Evolutionary conservation across 2,113 vertebrate genomes (phyloP).

Genomic region (Vimba vimba): DNA sequence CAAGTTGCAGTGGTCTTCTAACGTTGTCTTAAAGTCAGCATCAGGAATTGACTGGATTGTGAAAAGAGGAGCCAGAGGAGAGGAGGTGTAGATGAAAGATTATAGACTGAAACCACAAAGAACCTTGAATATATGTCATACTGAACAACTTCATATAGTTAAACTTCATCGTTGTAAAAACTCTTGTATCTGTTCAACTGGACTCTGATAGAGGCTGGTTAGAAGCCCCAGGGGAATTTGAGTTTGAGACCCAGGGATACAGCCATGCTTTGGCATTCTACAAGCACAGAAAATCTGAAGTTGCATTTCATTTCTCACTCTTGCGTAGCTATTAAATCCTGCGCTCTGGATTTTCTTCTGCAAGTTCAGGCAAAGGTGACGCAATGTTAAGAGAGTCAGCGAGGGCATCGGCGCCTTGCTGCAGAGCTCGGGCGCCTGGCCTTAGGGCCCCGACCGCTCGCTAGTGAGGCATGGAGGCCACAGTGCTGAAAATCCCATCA

Average conservation of each 20-base stretch:
- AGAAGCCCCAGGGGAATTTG: not conserved
- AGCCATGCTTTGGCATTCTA: slow-evolving; percentile 23
- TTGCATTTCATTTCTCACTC: slow-evolving; percentile 24
- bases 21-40: not conserved
- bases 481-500: slow-evolving; percentile 80
- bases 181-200: not conserved
- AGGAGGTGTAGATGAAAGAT: not conserved
- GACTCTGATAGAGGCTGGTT: not conserved
- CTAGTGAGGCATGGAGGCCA: slow-evolving; percentile 67
- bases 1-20: not conserved
- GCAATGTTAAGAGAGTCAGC: slow-evolving; percentile 4
- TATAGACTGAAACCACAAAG: not conserved
- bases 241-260: not conserved
- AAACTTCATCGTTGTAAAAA: not conserved
- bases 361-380: slow-evolving; percentile 21
- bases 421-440: slow-evolving; percentile 31
- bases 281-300: not conserved
- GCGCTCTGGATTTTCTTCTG: slow-evolving; percentile 9
- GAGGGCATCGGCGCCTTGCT: slow-evolving; percentile 33
- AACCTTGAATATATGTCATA: not conserved
- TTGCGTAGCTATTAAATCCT: slow-evolving; percentile 45
- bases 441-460: slow-evolving; percentile 52
- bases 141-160: not conserved
- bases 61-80: not conserved
- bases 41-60: not conserved